Percentiles rank a stretch among this genome's conserved stretches.
Conservation (phyloP, 1,140 invertebrate genomes). For the Drosophila cardini region DNA sequence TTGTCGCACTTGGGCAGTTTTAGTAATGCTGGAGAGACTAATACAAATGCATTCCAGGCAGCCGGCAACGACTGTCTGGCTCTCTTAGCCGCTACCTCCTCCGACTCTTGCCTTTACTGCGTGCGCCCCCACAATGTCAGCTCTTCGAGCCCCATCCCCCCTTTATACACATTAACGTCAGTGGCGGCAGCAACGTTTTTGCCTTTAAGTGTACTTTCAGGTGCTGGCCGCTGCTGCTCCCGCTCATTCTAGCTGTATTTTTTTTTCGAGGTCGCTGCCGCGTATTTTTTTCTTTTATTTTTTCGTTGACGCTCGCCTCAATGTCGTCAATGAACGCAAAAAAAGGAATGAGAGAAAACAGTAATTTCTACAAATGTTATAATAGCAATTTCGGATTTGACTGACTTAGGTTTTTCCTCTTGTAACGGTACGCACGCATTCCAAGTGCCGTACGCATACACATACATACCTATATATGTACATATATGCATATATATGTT, state of each 20-base stretch:
- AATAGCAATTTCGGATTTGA: conserved; percentile 25
- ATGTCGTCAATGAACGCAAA: conserved; percentile 71
- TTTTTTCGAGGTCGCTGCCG: conserved; percentile 70
- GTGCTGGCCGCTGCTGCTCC: conserved; percentile 56
- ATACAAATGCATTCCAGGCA: conserved; percentile 57
- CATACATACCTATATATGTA: conserved; percentile 28
- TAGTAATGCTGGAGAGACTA: conserved; percentile 66
- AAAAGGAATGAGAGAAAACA: conserved; percentile 25
- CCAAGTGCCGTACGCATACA: conserved; percentile 44
- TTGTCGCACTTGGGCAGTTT: conserved; percentile 78
- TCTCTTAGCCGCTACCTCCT: conserved; percentile 37
- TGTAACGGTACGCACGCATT: conserved; percentile 70
- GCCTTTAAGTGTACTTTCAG: conserved; percentile 78
- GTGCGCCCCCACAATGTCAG: conserved; percentile 37
- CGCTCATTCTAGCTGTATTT: conserved; percentile 67
- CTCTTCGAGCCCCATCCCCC: conserved; percentile 19
- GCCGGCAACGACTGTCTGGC: conserved; percentile 71
- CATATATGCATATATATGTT: neutral
- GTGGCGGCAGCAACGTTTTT: conserved; percentile 24
- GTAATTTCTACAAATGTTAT: conserved; percentile 20
- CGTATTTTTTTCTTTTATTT: conserved; percentile 41
- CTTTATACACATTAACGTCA: conserved; percentile 68
- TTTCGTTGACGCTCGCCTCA: conserved; percentile 65
- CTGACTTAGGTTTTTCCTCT: conserved; percentile 36
- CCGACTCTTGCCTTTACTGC: conserved; percentile 12